Evolutionary conservation across 92 coral and sea anemone species (phyloP).

Genomic region (Palythoa grandiflora): DNA sequence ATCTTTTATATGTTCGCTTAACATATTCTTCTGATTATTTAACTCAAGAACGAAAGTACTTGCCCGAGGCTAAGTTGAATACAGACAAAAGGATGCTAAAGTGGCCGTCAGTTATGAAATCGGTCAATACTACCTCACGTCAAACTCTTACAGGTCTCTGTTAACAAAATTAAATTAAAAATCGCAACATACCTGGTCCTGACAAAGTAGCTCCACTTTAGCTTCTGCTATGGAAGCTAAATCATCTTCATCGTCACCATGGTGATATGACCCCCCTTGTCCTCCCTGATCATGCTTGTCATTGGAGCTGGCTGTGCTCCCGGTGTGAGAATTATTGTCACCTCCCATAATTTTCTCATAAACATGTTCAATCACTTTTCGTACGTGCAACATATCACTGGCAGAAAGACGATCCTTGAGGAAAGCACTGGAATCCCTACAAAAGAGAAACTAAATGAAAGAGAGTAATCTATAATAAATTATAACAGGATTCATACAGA

Average conservation of each 20-base stretch:
- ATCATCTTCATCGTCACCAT: constrained; percentile 77
- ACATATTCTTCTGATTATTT: too few species aligned
- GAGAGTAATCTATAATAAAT: too few species aligned
- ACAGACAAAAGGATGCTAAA: too few species aligned
- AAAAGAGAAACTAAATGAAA: background rate
- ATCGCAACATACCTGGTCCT: constrained; percentile 80
- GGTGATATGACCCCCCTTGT: constrained; percentile 51
- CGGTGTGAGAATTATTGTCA: constrained; percentile 69
- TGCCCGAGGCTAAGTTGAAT: too few species aligned
- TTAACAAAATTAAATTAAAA: background rate
- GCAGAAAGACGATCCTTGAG: constrained; percentile 94
- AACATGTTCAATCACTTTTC: constrained; percentile 95
- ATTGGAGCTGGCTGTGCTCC: constrained; percentile 72
- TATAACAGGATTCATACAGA: too few species aligned
- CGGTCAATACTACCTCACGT: too few species aligned
- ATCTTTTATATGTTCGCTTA: too few species aligned
- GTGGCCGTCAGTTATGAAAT: too few species aligned
- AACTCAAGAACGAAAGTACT: too few species aligned
- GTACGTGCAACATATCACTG: constrained; percentile 97
- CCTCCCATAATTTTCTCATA: constrained; percentile 91
- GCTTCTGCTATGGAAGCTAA: constrained; percentile 88
- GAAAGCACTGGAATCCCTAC: constrained; percentile 10
- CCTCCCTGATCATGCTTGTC: constrained; percentile 81
- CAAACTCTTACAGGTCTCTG: too few species aligned
- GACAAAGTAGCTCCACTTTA: constrained; percentile 91